Evolutionary conservation across 35 echinoderm and acorn worm species (phyloP).

Genomic region (Heliocidaris erythrogramma): DNA sequence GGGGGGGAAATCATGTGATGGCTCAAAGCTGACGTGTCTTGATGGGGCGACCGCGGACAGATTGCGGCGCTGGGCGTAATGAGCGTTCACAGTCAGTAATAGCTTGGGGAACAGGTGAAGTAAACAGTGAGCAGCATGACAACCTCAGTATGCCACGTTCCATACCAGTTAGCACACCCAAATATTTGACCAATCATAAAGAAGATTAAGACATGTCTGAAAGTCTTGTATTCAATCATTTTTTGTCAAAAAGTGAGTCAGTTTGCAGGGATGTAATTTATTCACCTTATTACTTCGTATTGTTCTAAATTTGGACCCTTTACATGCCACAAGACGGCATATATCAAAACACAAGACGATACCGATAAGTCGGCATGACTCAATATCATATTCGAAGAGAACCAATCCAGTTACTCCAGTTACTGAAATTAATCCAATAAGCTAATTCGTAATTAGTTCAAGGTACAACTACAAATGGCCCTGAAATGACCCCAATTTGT

Average conservation of each 20-base stretch:
- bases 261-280: neutral
- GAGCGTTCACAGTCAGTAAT: conserved; percentile 39
- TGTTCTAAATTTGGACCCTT: neutral
- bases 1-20: neutral
- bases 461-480: no score
- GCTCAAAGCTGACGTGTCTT: neutral
- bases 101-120: conserved; percentile 12
- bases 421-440: no score
- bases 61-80: conserved; percentile 31
- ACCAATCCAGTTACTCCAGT: no score
- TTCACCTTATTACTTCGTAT: neutral
- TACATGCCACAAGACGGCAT: neutral
- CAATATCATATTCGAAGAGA: no score
- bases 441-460: no score
- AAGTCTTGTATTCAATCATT: neutral
- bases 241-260: neutral
- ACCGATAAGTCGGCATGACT: no score
- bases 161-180: neutral
- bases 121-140: conserved; percentile 14
- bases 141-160: neutral
- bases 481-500: no score
- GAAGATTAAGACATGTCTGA: neutral
- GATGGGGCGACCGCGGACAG: conserved; percentile 2
- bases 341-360: no score
- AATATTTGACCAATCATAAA: neutral